Evolutionary conservation across 2,113 vertebrate genomes (phyloP).

Genomic region (Menidia beryllina): DNA sequence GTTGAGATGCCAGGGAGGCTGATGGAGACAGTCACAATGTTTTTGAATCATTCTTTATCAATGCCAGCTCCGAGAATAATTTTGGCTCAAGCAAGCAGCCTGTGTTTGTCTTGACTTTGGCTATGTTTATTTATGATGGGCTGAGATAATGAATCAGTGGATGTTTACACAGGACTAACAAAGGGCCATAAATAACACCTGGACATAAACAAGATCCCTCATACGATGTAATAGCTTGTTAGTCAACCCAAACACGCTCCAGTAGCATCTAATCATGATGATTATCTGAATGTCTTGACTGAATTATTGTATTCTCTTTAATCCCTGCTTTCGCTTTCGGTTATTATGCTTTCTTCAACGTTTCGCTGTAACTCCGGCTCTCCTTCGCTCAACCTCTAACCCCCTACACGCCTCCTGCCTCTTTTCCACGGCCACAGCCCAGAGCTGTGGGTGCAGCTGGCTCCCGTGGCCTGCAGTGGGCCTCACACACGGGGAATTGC

Average conservation of each 20-base stretch:
- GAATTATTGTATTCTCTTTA: constrained; percentile 33
- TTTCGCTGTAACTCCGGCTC: constrained; percentile 8
- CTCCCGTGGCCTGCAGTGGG: constrained; percentile 49
- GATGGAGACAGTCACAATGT: neutral
- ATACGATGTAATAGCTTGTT: constrained; percentile 13
- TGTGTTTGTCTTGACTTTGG: constrained; percentile 22
- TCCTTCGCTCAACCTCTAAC: constrained; percentile 15
- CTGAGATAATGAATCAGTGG: constrained; percentile 29
- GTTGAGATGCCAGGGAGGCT: neutral
- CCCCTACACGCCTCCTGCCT: constrained; percentile 23
- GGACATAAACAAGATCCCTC: neutral
- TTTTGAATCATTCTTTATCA: constrained; percentile 9
- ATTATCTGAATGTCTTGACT: constrained; percentile 28
- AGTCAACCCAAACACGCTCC: constrained; percentile 24
- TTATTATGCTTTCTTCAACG: constrained; percentile 7
- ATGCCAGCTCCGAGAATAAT: neutral
- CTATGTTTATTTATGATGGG: constrained; percentile 34
- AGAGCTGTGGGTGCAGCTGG: constrained; percentile 23
- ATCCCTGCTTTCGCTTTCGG: neutral
- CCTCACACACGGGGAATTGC: constrained; percentile 59
- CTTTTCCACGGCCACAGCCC: constrained; percentile 39
- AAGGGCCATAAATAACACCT: constrained; percentile 21
- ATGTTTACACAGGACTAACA: constrained; percentile 18
- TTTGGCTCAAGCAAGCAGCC: neutral
- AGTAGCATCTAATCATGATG: neutral